Percentiles rank a stretch among this genome's conserved stretches.
Evolutionary conservation across 2,888 invertebrate genomes (phyloP).

Genomic region (Cetonia aurata): DNA sequence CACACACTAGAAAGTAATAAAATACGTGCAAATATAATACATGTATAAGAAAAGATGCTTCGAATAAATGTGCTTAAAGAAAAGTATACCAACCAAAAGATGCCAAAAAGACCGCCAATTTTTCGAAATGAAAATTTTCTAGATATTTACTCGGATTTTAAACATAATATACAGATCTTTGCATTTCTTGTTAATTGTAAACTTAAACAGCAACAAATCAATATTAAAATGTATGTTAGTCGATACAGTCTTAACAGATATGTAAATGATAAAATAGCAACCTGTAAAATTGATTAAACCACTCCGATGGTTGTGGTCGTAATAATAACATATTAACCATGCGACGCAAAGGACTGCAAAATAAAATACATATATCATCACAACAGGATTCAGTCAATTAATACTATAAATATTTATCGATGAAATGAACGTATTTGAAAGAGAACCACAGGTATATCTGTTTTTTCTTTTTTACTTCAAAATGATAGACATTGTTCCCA

Average conservation of each 20-base stretch:
- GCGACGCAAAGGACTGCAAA: slow-evolving; percentile 74
- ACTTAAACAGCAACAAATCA: slow-evolving; percentile 24
- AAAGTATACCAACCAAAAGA: slow-evolving; percentile 30
- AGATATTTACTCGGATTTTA: slow-evolving; percentile 9
- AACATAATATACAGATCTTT: slow-evolving; percentile 27
- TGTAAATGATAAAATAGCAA: slow-evolving; percentile 58
- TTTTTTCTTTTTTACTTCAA: neutral
- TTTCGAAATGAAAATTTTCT: slow-evolving; percentile 2
- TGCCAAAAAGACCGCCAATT: slow-evolving; percentile 32
- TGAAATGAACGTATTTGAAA: no score
- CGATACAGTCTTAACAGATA: slow-evolving; percentile 48
- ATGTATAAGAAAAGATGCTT: slow-evolving; percentile 23
- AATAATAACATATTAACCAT: slow-evolving; percentile 76
- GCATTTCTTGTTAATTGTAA: slow-evolving; percentile 30
- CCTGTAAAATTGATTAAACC: slow-evolving; percentile 73
- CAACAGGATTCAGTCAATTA: slow-evolving; percentile 1
- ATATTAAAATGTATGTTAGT: slow-evolving; percentile 23
- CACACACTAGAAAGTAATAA: slow-evolving; percentile 8
- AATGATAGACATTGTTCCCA: neutral
- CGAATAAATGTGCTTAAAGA: slow-evolving; percentile 24
- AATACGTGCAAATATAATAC: slow-evolving; percentile 18
- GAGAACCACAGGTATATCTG: neutral
- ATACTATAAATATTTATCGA: no score
- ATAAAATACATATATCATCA: slow-evolving; percentile 55
- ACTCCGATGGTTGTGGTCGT: slow-evolving; percentile 71